These are phyloP conservation scores for Keiferia lycopersicella DNA, from an alignment of 2,888 invertebrate genomes.

Conservation along the genomic window DNA sequence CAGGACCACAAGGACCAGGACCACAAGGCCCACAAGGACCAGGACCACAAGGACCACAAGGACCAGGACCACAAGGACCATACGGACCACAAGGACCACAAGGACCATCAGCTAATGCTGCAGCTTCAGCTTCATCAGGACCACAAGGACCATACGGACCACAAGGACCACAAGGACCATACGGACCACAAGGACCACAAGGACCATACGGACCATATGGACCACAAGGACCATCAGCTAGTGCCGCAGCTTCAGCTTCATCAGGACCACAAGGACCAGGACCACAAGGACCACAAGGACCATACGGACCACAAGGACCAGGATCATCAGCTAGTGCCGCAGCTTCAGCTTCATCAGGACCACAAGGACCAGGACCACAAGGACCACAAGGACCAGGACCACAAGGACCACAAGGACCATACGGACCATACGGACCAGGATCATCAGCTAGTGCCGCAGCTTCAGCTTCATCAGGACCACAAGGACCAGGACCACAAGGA, in stretches of 20 bases:
- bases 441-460: constrained; percentile 20
- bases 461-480: constrained; percentile 18
- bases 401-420: constrained; percentile 12
- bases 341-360: background rate
- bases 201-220: background rate
- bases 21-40: background rate
- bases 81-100: constrained; percentile 17
- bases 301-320: constrained; percentile 8
- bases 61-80: background rate
- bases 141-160: constrained; percentile 27
- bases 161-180: background rate
- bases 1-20: too few species aligned
- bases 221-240: constrained; percentile 24
- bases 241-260: too few species aligned
- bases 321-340: background rate
- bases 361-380: constrained; percentile 6
- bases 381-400: constrained; percentile 22
- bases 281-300: background rate
- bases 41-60: background rate
- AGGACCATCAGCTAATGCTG: background rate
- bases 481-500: background rate
- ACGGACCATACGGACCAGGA: constrained; percentile 14
- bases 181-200: background rate
- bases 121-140: constrained; percentile 5
- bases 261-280: constrained; percentile 10